Evolutionary conservation across 30 jellyfish, hydroid and myxozoan species (phyloP), one percentile per base, ranked within the genome.

Genomic region (Mastigias papua): DNA sequence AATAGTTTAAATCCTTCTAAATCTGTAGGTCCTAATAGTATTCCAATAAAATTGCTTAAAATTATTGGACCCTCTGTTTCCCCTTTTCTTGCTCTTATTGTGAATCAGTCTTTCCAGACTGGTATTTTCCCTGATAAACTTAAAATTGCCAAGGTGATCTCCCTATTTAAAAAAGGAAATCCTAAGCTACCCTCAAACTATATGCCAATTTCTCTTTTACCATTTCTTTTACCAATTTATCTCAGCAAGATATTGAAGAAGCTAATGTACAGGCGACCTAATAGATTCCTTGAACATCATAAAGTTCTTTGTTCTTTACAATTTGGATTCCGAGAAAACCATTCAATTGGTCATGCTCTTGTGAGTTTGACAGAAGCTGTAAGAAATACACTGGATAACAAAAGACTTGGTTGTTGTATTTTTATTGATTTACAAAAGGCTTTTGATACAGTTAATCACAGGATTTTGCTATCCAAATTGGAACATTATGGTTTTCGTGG

Each of bases 1-100:
- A 51, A 61, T 76, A 2, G 28, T 30, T 58, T 76, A 34, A 76
- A 76, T 13, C 35, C 76, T 19, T 54, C 42, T 1, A 84, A 84
- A 71, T 64, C 90, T 84, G 81, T 83, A 6, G 93, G 89, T 15
- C 89, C 91, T 42, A 42, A 15, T 17, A 63, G 91, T 35, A 84
- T 84, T 26, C 94, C 90, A n/a, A 84, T 73, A 34, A 31, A 66
- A 31, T 32, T 84, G 17, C 91, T 84, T 5, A 84, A 73, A 84
- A 7, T 23, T 28, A 11, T 84, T 8, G 67, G 58, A 32, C 86
- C 83, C 19, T 10, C n/a, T 25, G 9, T 73, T 35, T 28, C 21
- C 50, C 22, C 50, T 2, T 67, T n/a, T 19, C 90, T 20, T 20
- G 23, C 72, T 42, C 54, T 42, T 42, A 8, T 42, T 42, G 7